Conservation (phyloP, 2,113 vertebrate genomes). For the Aptenodytes patagonicus region DNA sequence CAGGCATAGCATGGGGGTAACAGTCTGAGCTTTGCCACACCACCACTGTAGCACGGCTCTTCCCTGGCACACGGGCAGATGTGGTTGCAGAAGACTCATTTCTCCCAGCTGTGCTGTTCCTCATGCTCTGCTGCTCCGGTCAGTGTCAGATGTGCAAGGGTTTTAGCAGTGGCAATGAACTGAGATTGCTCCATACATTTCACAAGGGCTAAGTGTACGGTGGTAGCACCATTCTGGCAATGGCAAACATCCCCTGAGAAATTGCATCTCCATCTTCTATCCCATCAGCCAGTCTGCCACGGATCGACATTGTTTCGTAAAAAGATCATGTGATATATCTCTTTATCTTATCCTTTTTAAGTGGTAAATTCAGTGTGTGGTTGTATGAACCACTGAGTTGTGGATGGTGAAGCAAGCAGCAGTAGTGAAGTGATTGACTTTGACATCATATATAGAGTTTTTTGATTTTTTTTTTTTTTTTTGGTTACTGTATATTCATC, state of each 20-base stretch:
- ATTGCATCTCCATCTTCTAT: background rate
- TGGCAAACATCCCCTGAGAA: background rate
- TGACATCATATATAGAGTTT: background rate
- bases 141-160: background rate
- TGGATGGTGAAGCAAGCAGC: background rate
- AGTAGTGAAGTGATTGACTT: background rate
- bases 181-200: background rate
- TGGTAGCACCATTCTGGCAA: background rate
- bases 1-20: accelerated
- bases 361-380: accelerated
- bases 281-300: background rate
- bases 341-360: background rate
- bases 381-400: background rate
- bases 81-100: background rate
- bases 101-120: background rate
- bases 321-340: background rate
- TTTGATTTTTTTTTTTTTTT: background rate
- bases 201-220: background rate
- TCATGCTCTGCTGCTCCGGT: background rate
- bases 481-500: too few relatives aligned
- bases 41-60: accelerated
- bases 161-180: background rate
- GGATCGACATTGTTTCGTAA: background rate
- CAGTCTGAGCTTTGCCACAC: background rate
- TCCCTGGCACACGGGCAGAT: background rate